phyloP scores from a whole-genome alignment of 2,888 invertebrate species.

The Lasioglossum figueresi region DNA sequence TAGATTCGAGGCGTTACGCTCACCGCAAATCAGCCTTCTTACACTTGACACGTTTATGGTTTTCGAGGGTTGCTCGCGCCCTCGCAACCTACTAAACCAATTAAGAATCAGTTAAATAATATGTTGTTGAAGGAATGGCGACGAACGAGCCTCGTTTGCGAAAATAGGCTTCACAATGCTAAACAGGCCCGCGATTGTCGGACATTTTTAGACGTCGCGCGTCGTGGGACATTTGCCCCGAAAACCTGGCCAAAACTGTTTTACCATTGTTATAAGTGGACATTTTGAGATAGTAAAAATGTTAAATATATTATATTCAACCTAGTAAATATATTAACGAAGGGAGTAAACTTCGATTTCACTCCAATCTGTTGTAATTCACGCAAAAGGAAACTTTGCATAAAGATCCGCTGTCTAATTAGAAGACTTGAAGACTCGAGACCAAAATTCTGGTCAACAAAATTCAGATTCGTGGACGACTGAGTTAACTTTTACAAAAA shows the following conservation, averaged over 20 bases:
- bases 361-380: too few species aligned
- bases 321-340: too few species aligned
- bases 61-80: constrained; percentile 2
- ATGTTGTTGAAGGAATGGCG: background rate
- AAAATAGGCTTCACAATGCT: background rate
- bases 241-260: background rate
- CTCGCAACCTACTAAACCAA: constrained; percentile 11
- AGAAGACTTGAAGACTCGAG: too few species aligned
- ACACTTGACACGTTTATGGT: constrained; percentile 14
- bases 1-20: constrained; percentile 4
- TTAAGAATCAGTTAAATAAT: background rate
- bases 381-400: too few species aligned
- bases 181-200: background rate
- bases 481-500: too few species aligned
- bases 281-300: too few species aligned
- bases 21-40: background rate
- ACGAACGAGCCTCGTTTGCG: background rate
- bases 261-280: background rate
- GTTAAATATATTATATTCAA: too few species aligned
- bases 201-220: background rate
- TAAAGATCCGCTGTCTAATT: too few species aligned
- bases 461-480: too few species aligned
- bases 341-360: too few species aligned
- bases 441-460: too few species aligned
- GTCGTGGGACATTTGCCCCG: background rate